Conservation (phyloP, 2,888 invertebrate species). For the Girardia tigrina region DNA sequence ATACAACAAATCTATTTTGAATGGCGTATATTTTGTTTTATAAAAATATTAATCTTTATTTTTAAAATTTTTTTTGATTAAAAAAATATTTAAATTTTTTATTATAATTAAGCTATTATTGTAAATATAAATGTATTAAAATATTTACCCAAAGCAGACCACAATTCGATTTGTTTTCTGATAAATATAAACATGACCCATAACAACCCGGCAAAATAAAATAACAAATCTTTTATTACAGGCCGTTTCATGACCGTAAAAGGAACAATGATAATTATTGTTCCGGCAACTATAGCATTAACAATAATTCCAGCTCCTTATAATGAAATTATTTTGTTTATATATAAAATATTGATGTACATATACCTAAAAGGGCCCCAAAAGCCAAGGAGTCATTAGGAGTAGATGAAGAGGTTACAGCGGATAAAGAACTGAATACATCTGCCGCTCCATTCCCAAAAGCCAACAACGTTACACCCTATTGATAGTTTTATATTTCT, state of each 20-base stretch:
- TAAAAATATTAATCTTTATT: too few relatives aligned
- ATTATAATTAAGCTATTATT: too few relatives aligned
- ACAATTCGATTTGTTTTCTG: too few relatives aligned
- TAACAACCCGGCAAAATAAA: conserved; percentile 53
- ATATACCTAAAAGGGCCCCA: conserved; percentile 47
- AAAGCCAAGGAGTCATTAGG: conserved; percentile 49
- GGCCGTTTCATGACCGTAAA: conserved; percentile 54
- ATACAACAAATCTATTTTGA: too few relatives aligned
- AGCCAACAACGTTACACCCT: conserved; percentile 60
- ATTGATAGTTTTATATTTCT: too few relatives aligned
- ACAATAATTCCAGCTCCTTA: conserved; percentile 58
- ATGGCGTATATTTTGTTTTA: too few relatives aligned
- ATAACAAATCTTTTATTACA: conserved; percentile 53
- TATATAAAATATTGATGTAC: too few relatives aligned
- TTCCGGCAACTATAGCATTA: conserved; percentile 56
- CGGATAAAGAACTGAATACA: conserved; percentile 58
- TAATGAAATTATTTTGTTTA: too few relatives aligned
- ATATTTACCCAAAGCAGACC: too few relatives aligned
- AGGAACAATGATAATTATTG: conserved; percentile 54
- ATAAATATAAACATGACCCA: conserved; percentile 53
- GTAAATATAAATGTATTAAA: too few relatives aligned
- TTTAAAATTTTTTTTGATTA: too few relatives aligned
- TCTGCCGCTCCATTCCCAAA: conserved; percentile 63
- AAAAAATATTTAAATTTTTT: too few relatives aligned
- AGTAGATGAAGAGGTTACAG: conserved; percentile 47